Conservation (phyloP, 2,888 invertebrate species). For the Imbricaverruca yamaguchii region DNA sequence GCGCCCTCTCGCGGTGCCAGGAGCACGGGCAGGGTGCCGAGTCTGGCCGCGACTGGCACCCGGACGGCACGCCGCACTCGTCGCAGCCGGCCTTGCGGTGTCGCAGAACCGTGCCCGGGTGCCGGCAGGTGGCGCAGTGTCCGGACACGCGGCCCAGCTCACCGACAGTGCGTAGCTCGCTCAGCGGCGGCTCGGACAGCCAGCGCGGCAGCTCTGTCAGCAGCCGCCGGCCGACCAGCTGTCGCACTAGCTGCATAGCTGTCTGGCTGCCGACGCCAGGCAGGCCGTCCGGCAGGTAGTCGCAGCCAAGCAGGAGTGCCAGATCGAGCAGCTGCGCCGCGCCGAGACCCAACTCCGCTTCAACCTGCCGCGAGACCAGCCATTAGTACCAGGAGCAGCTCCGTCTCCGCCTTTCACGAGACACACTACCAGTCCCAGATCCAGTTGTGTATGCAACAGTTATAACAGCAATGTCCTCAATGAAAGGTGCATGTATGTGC, state of each 20-base stretch:
- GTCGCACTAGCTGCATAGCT: conserved; percentile 58
- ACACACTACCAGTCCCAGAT: too few relatives aligned
- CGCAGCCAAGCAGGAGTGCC: conserved; percentile 78
- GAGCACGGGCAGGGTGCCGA: neutral
- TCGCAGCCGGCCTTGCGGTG: neutral
- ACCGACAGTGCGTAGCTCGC: conserved; percentile 38
- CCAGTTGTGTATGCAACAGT: too few relatives aligned
- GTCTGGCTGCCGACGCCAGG: conserved; percentile 69
- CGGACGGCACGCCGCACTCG: neutral
- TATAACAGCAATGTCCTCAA: too few relatives aligned
- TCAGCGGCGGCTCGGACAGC: conserved; percentile 39
- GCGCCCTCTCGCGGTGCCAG: neutral
- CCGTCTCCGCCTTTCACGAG: too few relatives aligned
- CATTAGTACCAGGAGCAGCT: too few relatives aligned
- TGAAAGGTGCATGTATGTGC: too few relatives aligned
- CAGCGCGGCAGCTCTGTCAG: conserved; percentile 33
- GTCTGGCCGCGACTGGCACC: neutral
- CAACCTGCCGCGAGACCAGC: conserved; percentile 47
- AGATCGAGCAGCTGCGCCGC: conserved; percentile 75
- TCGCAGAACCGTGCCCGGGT: neutral
- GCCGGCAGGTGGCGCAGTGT: neutral
- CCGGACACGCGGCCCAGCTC: neutral
- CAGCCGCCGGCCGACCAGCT: conserved; percentile 53
- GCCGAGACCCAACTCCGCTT: conserved; percentile 59
- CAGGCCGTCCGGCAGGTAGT: conserved; percentile 69